A percentile compares a stretch with the other conserved stretches of the same genome.
These are phyloP conservation scores for Peromyscus eremicus DNA, from an alignment of 2,797 vertebrate genomes.

Conservation along the genomic window DNA sequence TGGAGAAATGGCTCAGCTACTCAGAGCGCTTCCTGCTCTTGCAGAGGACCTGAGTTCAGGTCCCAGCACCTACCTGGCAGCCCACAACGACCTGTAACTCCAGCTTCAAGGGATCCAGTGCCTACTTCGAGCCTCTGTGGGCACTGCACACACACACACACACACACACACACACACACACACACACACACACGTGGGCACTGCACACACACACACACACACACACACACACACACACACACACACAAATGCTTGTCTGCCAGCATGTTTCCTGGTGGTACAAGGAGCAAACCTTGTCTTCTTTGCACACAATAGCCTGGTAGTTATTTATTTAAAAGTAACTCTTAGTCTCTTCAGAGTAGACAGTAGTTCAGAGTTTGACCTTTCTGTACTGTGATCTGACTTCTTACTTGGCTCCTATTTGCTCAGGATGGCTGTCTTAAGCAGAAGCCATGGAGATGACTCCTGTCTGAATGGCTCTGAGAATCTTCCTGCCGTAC, in stretches of 20 bases:
- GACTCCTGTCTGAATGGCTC: neutral
- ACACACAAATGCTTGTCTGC: neutral
- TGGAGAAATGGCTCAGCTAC: neutral
- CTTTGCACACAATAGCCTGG: neutral
- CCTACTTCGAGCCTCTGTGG: neutral
- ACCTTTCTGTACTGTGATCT: neutral
- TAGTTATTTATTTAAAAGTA: conserved; percentile 21
- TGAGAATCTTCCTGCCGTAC: neutral
- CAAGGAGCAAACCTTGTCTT: conserved; percentile 2
- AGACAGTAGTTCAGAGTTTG: conserved; percentile 2
- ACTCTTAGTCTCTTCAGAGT: neutral
- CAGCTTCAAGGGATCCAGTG: neutral
- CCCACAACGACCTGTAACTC: neutral
- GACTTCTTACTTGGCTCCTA: neutral
- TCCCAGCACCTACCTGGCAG: neutral
- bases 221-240: neutral
- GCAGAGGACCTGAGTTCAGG: neutral
- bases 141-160: neutral
- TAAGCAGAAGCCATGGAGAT: neutral
- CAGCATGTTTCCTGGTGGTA: neutral
- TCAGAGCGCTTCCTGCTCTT: neutral
- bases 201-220: neutral
- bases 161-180: neutral
- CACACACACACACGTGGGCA: neutral
- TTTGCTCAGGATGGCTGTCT: neutral